Percentiles rank a stretch among this genome's conserved stretches.
Conservation (phyloP, 1,140 invertebrate genomes). For the Cydia amplana region DNA sequence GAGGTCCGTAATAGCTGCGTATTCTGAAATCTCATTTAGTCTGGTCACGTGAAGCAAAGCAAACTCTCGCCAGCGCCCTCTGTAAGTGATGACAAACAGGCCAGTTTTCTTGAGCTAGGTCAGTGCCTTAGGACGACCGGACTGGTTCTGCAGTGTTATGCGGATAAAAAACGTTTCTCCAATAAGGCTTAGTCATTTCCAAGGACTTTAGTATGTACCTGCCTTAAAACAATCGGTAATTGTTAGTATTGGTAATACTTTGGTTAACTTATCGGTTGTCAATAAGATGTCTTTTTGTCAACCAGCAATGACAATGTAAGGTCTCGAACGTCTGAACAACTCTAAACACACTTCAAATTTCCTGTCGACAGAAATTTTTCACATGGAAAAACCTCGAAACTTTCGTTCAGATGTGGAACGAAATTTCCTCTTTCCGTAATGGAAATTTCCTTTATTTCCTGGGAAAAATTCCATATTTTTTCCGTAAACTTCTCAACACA, state of each 20-base stretch:
- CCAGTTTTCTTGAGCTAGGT: slow-evolving; percentile 20
- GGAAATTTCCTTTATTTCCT: too few relatives aligned
- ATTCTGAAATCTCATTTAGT: not conserved
- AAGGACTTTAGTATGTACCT: not conserved
- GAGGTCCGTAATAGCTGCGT: not conserved
- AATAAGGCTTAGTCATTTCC: not conserved
- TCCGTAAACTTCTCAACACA: not conserved
- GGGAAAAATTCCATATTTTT: too few relatives aligned
- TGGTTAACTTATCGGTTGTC: too few relatives aligned
- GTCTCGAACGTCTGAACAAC: too few relatives aligned
- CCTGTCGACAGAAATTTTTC: too few relatives aligned
- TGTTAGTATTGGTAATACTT: too few relatives aligned
- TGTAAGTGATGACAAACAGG: not conserved
- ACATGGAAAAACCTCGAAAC: too few relatives aligned
- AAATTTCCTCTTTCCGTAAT: too few relatives aligned
- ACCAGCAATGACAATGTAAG: too few relatives aligned
- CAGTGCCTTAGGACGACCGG: slow-evolving; percentile 12
- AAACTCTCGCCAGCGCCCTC: not conserved
- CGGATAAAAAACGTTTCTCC: not conserved
- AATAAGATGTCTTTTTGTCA: too few relatives aligned
- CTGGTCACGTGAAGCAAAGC: not conserved
- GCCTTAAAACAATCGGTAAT: not conserved
- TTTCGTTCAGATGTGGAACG: too few relatives aligned
- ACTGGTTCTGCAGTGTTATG: not conserved
- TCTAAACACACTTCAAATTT: too few relatives aligned